These are phyloP conservation scores for Lichenostomus cassidix DNA, from an alignment of 2,113 vertebrate species.

Conservation along the genomic window DNA sequence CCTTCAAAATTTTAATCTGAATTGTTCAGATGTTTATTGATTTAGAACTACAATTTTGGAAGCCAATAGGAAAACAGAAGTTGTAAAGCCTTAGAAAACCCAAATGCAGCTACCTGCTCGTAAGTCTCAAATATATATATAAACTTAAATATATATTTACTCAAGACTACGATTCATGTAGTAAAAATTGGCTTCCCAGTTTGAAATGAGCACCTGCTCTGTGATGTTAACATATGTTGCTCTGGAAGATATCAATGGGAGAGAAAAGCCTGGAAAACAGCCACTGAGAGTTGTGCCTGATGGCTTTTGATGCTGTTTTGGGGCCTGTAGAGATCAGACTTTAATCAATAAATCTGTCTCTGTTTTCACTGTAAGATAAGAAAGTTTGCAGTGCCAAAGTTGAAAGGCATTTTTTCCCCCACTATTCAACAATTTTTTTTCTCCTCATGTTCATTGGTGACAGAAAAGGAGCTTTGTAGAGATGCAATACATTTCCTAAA, in stretches of 20 bases:
- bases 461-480: background rate
- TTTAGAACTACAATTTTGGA: background rate
- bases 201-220: slow-evolving; percentile 27
- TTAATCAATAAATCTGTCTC: slow-evolving; percentile 48
- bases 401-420: background rate
- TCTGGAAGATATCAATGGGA: background rate
- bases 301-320: slow-evolving; percentile 15
- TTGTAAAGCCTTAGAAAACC: background rate
- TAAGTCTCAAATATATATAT: background rate
- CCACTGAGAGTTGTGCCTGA: background rate
- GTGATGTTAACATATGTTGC: background rate
- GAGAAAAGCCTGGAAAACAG: slow-evolving; percentile 17
- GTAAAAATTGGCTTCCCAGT: background rate
- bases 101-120: background rate
- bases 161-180: background rate
- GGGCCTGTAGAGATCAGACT: slow-evolving; percentile 20
- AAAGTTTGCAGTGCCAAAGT: slow-evolving; percentile 8
- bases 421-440: background rate
- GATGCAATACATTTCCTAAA: background rate
- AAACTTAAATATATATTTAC: background rate
- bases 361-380: background rate
- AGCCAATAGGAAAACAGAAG: background rate
- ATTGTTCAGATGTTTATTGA: background rate
- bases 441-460: background rate
- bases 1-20: background rate